Base-by-base conservation (phyloP, 1,140 invertebrate genomes). In the Drosophila sucinea region DNA sequence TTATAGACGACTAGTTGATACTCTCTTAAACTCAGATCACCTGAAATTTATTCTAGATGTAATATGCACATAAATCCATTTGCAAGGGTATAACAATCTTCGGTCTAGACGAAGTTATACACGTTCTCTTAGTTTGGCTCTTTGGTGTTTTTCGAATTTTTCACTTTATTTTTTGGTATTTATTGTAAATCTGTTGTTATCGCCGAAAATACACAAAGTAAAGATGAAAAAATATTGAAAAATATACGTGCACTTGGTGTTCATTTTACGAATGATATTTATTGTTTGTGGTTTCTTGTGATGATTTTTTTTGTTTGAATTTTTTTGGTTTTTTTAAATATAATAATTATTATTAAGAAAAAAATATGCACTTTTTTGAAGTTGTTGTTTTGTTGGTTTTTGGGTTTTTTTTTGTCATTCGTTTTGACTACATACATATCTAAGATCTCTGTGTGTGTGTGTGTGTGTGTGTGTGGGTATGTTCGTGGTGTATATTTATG, bases 191-290 rank as follows among this genome's bases (percentile, higher is more conserved):
- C 10, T 11, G 10, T 38, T 61, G 30, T 40, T 29, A 56, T 54
- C 25, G 66, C 23, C 51, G 57, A 38, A 38, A 38, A 38, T 38
- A 38, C 32, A 38, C 51, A 35, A 41, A 57, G 47, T 61, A 69
- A 56, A 38, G 55, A 41, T 55, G n/a, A 72, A 33, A 41, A 61
- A 41, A 64, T 8, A 47, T 7, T 51, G 44, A 51, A 27, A 51
- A 27, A n/a, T 27, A 27, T 51, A 1, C 1, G 17, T 47, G 6
- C 54, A n/a, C n/a, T 17, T 29, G 32, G 29, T 69, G n/a, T 47
- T 29, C 72, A 81, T 77, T 79, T 86, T 87, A 85, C 83, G 76
- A 87, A 83, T 86, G 82, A 86, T 86, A 86, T 86, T 86, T 86
- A 86, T 86, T 86, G 76, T 86, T 58, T 86, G 79, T 86, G 76